Evolutionary conservation across 64 coral and sea anemone species (phyloP).

Genomic region (Pachyseris speciosa): DNA sequence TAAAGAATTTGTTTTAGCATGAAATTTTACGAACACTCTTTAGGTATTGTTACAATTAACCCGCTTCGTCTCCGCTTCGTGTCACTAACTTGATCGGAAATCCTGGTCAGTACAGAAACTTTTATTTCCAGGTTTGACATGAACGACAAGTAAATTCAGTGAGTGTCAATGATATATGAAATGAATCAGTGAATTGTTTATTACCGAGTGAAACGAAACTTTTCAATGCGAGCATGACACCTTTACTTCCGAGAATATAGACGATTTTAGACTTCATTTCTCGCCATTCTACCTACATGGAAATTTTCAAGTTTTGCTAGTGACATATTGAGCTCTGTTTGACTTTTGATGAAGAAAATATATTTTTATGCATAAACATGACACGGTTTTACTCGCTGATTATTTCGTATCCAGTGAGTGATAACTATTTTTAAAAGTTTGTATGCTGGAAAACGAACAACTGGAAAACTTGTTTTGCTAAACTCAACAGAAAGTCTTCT

Average conservation of each 20-base stretch:
- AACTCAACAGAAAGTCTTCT: not conserved
- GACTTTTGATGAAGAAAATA: not conserved
- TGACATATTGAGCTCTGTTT: not conserved
- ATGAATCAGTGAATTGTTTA: not conserved
- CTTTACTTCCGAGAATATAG: no score
- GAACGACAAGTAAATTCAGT: not conserved
- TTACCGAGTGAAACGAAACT: not conserved
- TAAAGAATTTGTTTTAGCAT: not conserved
- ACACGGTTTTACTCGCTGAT: not conserved
- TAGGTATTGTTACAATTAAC: not conserved
- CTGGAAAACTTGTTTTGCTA: not conserved
- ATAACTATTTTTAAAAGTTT: no score
- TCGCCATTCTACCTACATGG: not conserved
- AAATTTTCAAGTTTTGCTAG: not conserved
- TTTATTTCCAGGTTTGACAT: not conserved
- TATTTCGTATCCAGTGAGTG: not conserved
- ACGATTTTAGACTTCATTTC: not conserved
- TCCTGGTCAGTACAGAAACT: not conserved
- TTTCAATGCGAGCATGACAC: no score
- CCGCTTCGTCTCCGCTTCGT: not conserved
- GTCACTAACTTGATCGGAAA: not conserved
- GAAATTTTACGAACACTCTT: not conserved
- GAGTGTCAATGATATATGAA: no score
- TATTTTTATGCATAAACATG: constrained; percentile 11
- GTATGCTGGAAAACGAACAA: not conserved